phyloP scores from a whole-genome alignment of 2,797 vertebrate genomes.

The Emydoidea blandingii region DNA sequence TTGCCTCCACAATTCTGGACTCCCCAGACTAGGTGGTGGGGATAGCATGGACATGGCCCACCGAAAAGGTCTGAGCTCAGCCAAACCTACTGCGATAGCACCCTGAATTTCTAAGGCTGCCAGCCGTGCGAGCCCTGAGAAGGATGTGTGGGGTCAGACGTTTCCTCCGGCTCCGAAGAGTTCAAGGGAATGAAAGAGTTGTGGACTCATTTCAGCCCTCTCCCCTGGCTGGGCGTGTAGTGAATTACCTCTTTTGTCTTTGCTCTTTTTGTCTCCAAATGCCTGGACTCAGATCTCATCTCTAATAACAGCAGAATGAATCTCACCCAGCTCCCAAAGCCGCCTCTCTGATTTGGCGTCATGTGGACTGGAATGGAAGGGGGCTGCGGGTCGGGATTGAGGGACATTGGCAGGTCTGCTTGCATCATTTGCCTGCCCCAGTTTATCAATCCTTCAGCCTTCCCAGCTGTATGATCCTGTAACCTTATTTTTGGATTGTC shows the following conservation, averaged over 20 bases:
- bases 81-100: no score
- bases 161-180: background rate
- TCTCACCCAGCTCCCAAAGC: background rate
- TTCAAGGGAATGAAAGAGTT: background rate
- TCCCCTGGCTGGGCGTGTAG: background rate
- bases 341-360: background rate
- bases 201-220: background rate
- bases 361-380: no score
- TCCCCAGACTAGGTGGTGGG: no score
- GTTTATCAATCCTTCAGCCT: background rate
- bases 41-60: no score
- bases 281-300: background rate
- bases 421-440: background rate
- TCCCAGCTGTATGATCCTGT: background rate
- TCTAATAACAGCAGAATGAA: background rate
- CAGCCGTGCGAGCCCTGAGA: background rate
- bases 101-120: background rate
- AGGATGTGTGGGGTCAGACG: background rate
- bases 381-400: background rate
- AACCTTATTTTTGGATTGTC: background rate
- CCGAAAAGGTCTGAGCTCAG: no score
- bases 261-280: background rate
- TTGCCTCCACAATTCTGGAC: no score
- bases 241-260: background rate
- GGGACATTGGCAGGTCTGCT: background rate